Conservation (phyloP, 2,113 vertebrate species). For the Pseudonaja textilis region DNA sequence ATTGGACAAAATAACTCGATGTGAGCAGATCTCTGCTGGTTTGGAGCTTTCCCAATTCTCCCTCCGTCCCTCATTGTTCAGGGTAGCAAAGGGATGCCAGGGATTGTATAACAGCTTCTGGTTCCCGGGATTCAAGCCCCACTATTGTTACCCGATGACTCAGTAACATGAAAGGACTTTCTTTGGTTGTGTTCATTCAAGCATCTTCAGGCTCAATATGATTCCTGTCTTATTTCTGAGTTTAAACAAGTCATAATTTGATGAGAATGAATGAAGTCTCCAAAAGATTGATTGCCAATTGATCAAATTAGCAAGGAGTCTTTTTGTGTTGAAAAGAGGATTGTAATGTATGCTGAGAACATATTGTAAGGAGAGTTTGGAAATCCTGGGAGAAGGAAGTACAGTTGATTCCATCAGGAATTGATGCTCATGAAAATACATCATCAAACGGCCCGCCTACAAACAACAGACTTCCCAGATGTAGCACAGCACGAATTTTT, state of each 20-base stretch:
- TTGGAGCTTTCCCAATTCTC: not conserved
- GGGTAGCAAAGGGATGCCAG: too few species aligned
- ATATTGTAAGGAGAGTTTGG: not conserved
- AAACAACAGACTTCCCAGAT: slow-evolving; percentile 14
- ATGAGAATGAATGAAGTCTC: not conserved
- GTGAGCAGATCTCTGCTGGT: not conserved
- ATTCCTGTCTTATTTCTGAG: not conserved
- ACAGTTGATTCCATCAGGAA: slow-evolving; percentile 13
- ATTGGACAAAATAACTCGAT: not conserved
- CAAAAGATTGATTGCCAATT: not conserved
- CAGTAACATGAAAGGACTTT: not conserved
- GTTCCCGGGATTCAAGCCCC: not conserved
- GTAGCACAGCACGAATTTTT: not conserved
- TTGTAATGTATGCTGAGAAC: not conserved
- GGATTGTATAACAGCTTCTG: not conserved
- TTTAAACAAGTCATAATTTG: not conserved
- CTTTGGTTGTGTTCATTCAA: not conserved
- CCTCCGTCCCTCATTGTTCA: too few species aligned
- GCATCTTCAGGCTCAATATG: not conserved
- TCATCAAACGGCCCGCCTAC: not conserved
- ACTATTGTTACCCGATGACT: slow-evolving; percentile 3
- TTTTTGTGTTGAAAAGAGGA: not conserved
- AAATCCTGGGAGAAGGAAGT: not conserved
- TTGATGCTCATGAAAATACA: not conserved
- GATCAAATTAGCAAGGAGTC: not conserved